A percentile compares a stretch with the other conserved stretches of the same genome.
phyloP scores from a whole-genome alignment of 2,888 invertebrate genomes.

The Lottia gigantea region DNA sequence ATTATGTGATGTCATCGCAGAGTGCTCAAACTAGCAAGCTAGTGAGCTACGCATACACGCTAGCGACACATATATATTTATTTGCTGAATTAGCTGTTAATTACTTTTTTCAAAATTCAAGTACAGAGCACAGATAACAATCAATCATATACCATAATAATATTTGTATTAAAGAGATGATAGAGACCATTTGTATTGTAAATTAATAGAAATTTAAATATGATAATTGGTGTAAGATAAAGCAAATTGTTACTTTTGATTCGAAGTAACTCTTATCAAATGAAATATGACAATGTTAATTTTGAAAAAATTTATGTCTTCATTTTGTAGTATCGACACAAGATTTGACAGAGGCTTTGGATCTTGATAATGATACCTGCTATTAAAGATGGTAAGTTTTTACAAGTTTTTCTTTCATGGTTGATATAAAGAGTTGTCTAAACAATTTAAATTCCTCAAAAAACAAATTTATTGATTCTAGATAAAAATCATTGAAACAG shows the following conservation, averaged over 20 bases:
- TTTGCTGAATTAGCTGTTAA: background rate
- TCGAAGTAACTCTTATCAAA: too few species aligned
- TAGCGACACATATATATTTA: too few species aligned
- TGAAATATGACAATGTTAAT: background rate
- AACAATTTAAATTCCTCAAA: too few species aligned
- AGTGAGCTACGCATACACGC: too few species aligned
- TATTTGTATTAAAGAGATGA: conserved; percentile 6
- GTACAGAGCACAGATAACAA: background rate
- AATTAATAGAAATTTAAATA: conserved; percentile 4
- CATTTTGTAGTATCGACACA: background rate
- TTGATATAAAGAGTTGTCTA: conserved; percentile 1
- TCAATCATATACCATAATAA: background rate
- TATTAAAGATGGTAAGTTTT: background rate
- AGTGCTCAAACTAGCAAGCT: too few species aligned
- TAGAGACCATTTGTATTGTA: conserved; percentile 9
- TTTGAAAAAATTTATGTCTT: too few species aligned
- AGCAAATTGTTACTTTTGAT: background rate
- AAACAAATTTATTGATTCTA: background rate
- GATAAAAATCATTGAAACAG: background rate
- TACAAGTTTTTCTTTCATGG: background rate
- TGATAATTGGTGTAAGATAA: conserved; percentile 1
- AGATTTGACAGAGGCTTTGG: conserved; percentile 5
- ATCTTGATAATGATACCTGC: conserved; percentile 7
- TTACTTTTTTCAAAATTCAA: conserved; percentile 3
- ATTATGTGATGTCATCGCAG: too few species aligned